These are phyloP conservation scores for Melanotaenia trifasciata DNA, from an alignment of 2,797 vertebrate species.

Conservation along the genomic window DNA sequence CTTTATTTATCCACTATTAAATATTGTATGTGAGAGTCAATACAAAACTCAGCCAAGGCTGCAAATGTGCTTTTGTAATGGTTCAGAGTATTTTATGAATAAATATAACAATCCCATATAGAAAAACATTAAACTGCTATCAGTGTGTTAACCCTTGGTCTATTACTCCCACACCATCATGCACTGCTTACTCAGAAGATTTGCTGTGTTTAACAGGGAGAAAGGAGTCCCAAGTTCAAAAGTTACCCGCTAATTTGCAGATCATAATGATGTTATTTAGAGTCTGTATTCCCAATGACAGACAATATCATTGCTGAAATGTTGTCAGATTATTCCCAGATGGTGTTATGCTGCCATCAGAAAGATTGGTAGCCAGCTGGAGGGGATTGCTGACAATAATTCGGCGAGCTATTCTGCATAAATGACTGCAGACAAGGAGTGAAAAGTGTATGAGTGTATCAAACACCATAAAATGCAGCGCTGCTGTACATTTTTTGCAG, in stretches of 20 bases:
- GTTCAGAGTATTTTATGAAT: background rate
- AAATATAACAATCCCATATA: slow-evolving; percentile 8
- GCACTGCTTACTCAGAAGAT: slow-evolving; percentile 4
- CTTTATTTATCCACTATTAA: background rate
- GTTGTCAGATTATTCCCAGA: slow-evolving; percentile 31
- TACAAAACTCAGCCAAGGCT: background rate
- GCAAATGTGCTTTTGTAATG: background rate
- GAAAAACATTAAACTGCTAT: background rate
- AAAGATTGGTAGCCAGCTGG: slow-evolving; percentile 55
- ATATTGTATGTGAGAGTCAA: background rate
- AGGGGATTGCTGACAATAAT: slow-evolving; percentile 51
- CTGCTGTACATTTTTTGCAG: background rate
- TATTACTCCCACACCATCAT: background rate
- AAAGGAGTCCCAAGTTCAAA: slow-evolving; percentile 12
- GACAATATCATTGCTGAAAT: slow-evolving; percentile 15
- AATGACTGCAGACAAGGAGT: slow-evolving; percentile 29
- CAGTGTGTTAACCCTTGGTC: background rate
- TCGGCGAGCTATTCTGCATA: slow-evolving; percentile 35
- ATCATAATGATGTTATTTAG: slow-evolving; percentile 27
- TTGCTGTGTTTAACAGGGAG: slow-evolving; percentile 7
- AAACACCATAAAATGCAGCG: slow-evolving; percentile 15
- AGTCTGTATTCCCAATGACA: slow-evolving; percentile 26
- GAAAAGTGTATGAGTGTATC: slow-evolving; percentile 11
- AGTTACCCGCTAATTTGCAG: slow-evolving; percentile 18
- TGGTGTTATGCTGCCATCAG: slow-evolving; percentile 36